Conservation (phyloP, 2,113 vertebrate genomes). For the Mormyrus lacerda region DNA sequence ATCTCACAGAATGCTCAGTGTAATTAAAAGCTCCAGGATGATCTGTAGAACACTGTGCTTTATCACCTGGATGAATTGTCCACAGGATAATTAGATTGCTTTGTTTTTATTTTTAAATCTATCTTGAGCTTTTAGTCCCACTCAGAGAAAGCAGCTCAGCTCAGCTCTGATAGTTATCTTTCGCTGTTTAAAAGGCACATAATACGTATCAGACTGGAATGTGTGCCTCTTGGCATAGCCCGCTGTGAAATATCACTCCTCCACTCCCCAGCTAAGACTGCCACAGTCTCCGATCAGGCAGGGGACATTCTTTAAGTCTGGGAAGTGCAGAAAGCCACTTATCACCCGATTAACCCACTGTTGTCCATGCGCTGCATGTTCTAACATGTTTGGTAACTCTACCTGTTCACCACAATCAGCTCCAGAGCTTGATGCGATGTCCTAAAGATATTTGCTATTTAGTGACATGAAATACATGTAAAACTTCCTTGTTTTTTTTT, state of each 20-base stretch:
- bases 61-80: background rate
- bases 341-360: background rate
- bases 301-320: background rate
- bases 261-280: background rate
- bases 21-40: background rate
- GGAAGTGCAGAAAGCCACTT: constrained; percentile 7
- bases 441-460: constrained; percentile 46
- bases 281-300: background rate
- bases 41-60: background rate
- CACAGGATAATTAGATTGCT: background rate
- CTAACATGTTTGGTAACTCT: background rate
- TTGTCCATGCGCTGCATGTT: background rate
- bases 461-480: constrained; percentile 27
- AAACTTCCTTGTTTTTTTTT: constrained; percentile 38
- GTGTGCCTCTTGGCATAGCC: background rate
- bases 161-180: background rate
- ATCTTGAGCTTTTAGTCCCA: background rate
- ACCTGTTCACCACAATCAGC: background rate
- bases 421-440: background rate
- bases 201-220: background rate
- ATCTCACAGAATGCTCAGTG: background rate
- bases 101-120: background rate
- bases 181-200: background rate
- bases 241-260: background rate
- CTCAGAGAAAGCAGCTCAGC: background rate